These are phyloP conservation scores for Centropristis striata DNA, from an alignment of 2,113 vertebrate genomes.

Conservation along the genomic window DNA sequence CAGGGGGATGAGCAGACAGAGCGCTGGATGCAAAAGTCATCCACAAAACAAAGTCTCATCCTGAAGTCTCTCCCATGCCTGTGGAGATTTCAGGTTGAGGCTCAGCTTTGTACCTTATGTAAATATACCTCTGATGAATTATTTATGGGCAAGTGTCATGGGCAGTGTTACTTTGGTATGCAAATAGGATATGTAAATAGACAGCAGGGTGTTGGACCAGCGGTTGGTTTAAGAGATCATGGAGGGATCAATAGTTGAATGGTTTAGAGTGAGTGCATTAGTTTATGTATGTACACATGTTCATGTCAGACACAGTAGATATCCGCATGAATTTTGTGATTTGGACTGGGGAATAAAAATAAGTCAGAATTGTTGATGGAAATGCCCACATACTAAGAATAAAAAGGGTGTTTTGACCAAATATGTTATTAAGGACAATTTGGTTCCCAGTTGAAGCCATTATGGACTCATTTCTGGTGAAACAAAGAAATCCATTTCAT, in stretches of 20 bases:
- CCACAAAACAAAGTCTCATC: constrained; percentile 34
- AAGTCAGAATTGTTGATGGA: neutral
- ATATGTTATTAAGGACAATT: constrained; percentile 14
- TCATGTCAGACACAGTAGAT: constrained; percentile 33
- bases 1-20: constrained; percentile 2
- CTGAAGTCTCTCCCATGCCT: constrained; percentile 27
- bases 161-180: constrained; percentile 74
- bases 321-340: neutral
- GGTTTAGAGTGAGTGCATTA: constrained; percentile 32
- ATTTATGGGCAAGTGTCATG: constrained; percentile 64
- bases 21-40: constrained; percentile 50
- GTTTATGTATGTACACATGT: constrained; percentile 66
- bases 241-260: constrained; percentile 66
- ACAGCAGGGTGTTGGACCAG: constrained; percentile 50
- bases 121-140: constrained; percentile 68
- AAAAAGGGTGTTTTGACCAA: constrained; percentile 5
- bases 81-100: constrained; percentile 44
- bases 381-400: neutral
- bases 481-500: neutral
- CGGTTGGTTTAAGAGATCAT: constrained; percentile 61
- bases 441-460: constrained; percentile 14
- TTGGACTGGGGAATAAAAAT: neutral
- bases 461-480: neutral
- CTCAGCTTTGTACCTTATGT: constrained; percentile 59
- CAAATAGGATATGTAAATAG: constrained; percentile 71